These are phyloP conservation scores for Scaptomyza parva DNA, from an alignment of 2,888 invertebrate genomes.

Conservation along the genomic window DNA sequence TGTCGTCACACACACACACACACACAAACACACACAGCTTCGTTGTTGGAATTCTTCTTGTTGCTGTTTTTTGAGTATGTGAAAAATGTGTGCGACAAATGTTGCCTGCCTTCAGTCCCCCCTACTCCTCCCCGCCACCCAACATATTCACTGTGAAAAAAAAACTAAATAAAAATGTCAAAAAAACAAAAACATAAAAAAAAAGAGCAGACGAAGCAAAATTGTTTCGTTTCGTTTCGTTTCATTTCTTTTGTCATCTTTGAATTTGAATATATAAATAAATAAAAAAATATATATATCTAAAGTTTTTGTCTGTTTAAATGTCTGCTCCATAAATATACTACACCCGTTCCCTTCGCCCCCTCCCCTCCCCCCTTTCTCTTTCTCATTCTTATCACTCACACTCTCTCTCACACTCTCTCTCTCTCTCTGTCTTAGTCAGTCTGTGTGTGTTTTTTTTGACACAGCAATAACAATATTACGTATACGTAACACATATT, in stretches of 20 bases:
- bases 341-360: not conserved
- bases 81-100: conserved; percentile 80
- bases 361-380: not conserved
- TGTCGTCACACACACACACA: conserved; percentile 20
- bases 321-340: conserved; percentile 63
- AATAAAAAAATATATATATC: conserved; percentile 55
- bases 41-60: conserved; percentile 45
- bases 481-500: conserved; percentile 56
- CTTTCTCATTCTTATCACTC: too few species aligned
- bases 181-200: conserved; percentile 4
- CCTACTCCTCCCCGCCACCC: not conserved
- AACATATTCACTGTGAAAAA: conserved; percentile 14
- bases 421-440: not conserved
- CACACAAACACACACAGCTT: conserved; percentile 14
- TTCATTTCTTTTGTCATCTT: conserved; percentile 78
- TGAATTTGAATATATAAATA: conserved; percentile 76
- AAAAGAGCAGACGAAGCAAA: conserved; percentile 45
- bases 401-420: not conserved
- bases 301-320: conserved; percentile 53
- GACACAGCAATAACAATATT: conserved; percentile 37
- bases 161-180: conserved; percentile 30
- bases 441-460: not conserved
- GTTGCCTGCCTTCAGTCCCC: conserved; percentile 32
- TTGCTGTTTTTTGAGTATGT: conserved; percentile 56
- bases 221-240: conserved; percentile 62